Evolutionary conservation across 2,888 invertebrate genomes (phyloP).

Genomic region (Spodoptera exigua): DNA sequence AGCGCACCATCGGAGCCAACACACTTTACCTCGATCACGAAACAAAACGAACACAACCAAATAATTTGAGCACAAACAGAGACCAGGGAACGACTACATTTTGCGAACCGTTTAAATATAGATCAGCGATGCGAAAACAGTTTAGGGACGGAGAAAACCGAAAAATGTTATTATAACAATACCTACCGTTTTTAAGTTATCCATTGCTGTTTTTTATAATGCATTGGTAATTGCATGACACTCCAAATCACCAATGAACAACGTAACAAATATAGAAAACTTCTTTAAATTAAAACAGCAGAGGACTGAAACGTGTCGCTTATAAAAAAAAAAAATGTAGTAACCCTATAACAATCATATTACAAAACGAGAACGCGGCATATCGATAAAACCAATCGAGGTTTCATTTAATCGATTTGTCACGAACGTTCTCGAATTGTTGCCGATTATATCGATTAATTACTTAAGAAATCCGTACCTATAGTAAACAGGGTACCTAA

Average conservation of each 20-base stretch:
- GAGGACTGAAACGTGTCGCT: constrained; percentile 12
- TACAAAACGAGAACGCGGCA: constrained; percentile 44
- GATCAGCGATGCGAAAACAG: neutral
- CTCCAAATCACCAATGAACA: neutral
- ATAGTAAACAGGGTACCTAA: constrained; percentile 55
- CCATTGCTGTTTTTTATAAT: constrained; percentile 10
- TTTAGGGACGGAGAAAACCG: neutral
- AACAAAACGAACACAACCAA: constrained; percentile 67
- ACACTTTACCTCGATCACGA: constrained; percentile 75
- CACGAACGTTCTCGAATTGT: constrained; percentile 60
- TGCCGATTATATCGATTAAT: constrained; percentile 51
- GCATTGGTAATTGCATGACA: neutral
- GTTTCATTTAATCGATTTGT: constrained; percentile 67
- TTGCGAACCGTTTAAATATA: constrained; percentile 6
- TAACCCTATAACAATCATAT: constrained; percentile 32
- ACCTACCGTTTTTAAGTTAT: neutral
- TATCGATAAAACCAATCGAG: constrained; percentile 67
- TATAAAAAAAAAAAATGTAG: constrained; percentile 28
- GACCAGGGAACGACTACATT: constrained; percentile 14
- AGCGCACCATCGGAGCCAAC: constrained; percentile 71
- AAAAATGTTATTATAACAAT: neutral
- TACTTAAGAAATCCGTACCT: constrained; percentile 53
- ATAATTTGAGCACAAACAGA: constrained; percentile 56
- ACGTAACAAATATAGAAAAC: no score
- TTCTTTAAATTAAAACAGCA: constrained; percentile 13